Conservation (phyloP, 2,888 invertebrate genomes). For the Cryptops parisi region DNA sequence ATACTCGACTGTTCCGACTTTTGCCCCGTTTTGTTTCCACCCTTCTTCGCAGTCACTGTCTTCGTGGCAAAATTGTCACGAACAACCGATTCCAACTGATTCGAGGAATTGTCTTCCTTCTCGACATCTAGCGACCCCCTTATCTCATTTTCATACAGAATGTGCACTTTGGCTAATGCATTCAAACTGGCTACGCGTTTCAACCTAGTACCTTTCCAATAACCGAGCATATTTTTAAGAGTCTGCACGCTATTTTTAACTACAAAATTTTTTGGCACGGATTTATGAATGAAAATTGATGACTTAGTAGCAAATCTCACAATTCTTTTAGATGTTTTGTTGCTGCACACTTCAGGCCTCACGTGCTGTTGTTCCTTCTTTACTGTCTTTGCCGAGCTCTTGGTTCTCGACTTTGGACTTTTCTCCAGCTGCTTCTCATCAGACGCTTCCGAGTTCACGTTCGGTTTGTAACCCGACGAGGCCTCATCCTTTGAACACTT, state of each 20-base stretch:
- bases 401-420: background rate
- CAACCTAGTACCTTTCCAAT: constrained; percentile 14
- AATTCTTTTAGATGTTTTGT: background rate
- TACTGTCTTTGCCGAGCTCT: background rate
- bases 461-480: background rate
- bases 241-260: constrained; percentile 3
- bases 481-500: constrained; percentile 1
- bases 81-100: background rate
- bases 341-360: background rate
- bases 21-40: constrained; percentile 25
- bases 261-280: background rate
- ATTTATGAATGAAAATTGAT: background rate
- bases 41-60: background rate
- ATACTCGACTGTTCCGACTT: constrained; percentile 33
- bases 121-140: constrained; percentile 3
- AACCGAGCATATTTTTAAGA: constrained; percentile 13
- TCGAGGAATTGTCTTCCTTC: constrained; percentile 1
- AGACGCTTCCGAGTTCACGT: too few relatives aligned
- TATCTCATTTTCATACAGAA: constrained; percentile 73
- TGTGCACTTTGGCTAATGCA: constrained; percentile 78
- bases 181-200: constrained; percentile 69
- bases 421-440: too few relatives aligned
- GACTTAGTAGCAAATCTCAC: background rate
- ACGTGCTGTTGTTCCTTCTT: background rate
- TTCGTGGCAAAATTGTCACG: background rate